Evolutionary conservation across 2,113 vertebrate genomes (phyloP).

Genomic region (Actinemys pallida): DNA sequence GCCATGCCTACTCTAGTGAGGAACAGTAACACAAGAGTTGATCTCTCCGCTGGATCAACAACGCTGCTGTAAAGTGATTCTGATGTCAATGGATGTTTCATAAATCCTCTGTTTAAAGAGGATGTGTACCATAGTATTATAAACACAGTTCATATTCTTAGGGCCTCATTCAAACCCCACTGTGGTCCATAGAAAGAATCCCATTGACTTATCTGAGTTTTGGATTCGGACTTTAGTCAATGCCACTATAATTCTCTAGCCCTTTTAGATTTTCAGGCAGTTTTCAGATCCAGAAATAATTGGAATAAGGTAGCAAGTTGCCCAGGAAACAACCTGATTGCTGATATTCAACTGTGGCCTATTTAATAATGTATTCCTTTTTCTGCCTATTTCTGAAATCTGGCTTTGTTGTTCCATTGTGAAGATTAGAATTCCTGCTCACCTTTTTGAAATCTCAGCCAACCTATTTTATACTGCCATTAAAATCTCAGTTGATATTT

Average conservation of each 20-base stretch:
- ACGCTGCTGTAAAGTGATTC: not conserved
- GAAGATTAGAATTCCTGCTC: not conserved
- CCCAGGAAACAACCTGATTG: constrained; percentile 31
- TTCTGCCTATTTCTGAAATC: not conserved
- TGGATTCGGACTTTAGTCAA: not conserved
- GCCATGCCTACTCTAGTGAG: not conserved
- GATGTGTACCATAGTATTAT: not conserved
- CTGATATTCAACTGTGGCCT: not conserved
- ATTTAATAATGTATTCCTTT: not conserved
- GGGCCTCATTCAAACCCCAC: not conserved
- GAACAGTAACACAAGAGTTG: not conserved
- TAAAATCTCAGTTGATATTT: constrained; percentile 19
- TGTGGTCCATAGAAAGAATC: not conserved
- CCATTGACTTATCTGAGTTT: not conserved
- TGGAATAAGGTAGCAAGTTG: constrained; percentile 23
- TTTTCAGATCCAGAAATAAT: constrained; percentile 24
- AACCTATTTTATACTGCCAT: not conserved
- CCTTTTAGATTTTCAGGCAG: not conserved
- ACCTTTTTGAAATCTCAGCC: not conserved
- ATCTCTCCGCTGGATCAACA: not conserved
- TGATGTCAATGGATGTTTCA: not conserved
- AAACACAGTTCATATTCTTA: not conserved
- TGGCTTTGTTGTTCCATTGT: not conserved
- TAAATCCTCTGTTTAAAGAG: not conserved
- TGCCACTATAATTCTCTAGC: not conserved